phyloP scores from a whole-genome alignment of 1,140 invertebrate genomes.

The Sesamia nonagrioides region DNA sequence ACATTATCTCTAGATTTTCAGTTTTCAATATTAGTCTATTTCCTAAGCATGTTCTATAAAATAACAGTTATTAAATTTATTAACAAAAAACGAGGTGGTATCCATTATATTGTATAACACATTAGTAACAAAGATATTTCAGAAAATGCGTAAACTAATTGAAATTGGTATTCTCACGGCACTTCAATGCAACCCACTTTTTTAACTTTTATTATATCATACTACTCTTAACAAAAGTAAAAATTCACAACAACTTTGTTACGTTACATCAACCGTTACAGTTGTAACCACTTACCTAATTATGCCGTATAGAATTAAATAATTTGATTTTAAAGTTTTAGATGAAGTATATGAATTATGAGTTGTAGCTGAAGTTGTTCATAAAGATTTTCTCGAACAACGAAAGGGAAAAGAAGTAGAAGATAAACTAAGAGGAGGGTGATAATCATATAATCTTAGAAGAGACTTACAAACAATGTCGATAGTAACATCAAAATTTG shows the following conservation, averaged over 20 bases:
- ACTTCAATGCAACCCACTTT: slow-evolving; percentile 38
- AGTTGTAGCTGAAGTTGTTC: not conserved
- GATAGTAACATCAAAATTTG: too few species aligned
- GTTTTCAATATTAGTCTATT: too few species aligned
- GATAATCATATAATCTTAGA: too few species aligned
- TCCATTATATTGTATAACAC: slow-evolving; percentile 38
- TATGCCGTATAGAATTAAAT: slow-evolving; percentile 8
- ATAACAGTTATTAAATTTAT: not conserved
- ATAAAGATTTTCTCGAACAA: too few species aligned
- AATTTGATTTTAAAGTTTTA: not conserved
- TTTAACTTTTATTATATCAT: slow-evolving; percentile 46
- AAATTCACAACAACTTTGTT: slow-evolving; percentile 49
- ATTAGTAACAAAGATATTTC: slow-evolving; percentile 15
- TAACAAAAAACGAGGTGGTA: not conserved
- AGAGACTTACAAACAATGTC: not conserved
- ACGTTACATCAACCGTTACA: slow-evolving; percentile 43
- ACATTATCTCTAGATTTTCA: too few species aligned
- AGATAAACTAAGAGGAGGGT: not conserved
- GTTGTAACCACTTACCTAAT: slow-evolving; percentile 40
- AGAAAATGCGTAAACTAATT: slow-evolving; percentile 33
- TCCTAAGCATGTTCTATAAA: too few species aligned
- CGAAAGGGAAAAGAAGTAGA: not conserved
- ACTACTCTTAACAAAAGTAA: slow-evolving; percentile 39
- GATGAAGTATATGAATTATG: not conserved
- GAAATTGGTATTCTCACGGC: slow-evolving; percentile 43